These are phyloP conservation scores for Tamandua tetradactyla DNA, from an alignment of 2,797 vertebrate species.

Conservation along the genomic window DNA sequence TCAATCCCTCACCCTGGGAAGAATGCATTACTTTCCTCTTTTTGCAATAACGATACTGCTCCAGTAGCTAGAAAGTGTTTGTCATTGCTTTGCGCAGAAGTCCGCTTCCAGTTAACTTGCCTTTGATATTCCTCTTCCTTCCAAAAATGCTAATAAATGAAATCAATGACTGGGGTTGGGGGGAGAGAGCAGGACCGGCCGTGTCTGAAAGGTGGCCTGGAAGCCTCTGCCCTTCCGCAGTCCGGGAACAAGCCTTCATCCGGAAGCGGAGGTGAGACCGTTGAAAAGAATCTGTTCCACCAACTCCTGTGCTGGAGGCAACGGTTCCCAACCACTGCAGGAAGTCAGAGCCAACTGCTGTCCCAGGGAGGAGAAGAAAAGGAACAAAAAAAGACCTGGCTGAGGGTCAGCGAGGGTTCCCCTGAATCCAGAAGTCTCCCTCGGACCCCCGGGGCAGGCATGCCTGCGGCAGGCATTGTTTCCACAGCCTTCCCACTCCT, in stretches of 20 bases:
- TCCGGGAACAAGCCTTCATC: background rate
- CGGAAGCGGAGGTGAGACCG: background rate
- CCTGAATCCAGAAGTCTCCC: background rate
- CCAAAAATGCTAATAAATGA: background rate
- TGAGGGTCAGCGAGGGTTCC: no score
- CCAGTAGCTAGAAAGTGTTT: background rate
- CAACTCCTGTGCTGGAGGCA: background rate
- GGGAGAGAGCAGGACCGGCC: background rate
- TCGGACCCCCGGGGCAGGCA: background rate
- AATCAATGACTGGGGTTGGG: background rate
- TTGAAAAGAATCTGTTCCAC: background rate
- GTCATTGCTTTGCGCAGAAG: background rate
- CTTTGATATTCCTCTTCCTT: background rate
- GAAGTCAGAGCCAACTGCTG: background rate
- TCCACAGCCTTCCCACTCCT: conserved; percentile 13
- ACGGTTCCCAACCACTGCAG: background rate
- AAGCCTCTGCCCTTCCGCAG: no score
- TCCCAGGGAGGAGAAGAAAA: background rate
- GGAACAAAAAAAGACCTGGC: background rate
- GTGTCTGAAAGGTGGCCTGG: background rate
- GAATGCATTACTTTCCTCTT: background rate
- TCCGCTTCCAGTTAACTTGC: background rate
- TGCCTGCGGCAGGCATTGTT: background rate
- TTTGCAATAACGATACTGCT: background rate
- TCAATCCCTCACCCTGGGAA: background rate